Conservation (phyloP, 2,113 vertebrate genomes). For the Channa argus region DNA sequence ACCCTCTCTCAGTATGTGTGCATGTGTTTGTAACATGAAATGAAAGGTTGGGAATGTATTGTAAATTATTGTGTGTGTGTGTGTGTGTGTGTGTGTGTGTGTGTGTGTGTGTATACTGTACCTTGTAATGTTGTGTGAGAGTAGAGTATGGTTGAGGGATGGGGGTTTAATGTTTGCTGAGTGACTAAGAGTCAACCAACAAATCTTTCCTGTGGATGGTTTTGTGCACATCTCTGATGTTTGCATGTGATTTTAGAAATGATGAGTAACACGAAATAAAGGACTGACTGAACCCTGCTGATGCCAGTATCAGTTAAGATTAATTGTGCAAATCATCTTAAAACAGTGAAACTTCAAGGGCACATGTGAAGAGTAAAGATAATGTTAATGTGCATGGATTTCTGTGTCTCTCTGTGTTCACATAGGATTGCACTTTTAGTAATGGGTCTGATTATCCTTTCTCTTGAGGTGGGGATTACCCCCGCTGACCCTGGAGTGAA, state of each 20-base stretch:
- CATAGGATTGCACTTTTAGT: constrained; percentile 26
- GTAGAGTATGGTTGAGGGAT: constrained; percentile 7
- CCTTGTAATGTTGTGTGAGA: constrained; percentile 24
- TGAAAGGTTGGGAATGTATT: background rate
- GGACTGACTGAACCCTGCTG: too few relatives aligned
- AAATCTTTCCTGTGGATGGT: too few relatives aligned
- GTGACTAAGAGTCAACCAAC: too few relatives aligned
- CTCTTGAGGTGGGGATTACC: constrained; percentile 53
- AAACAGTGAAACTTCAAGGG: too few relatives aligned
- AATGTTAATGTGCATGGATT: background rate
- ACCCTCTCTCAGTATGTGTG: constrained; percentile 3
- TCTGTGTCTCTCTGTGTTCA: constrained; percentile 3
- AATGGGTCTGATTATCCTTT: constrained; percentile 54
- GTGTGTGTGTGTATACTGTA: too few relatives aligned
- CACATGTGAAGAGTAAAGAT: background rate
- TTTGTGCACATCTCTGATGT: too few relatives aligned
- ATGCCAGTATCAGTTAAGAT: background rate
- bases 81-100: background rate
- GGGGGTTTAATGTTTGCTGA: background rate
- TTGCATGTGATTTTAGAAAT: too few relatives aligned
- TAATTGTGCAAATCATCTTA: too few relatives aligned
- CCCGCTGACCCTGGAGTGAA: constrained; percentile 52
- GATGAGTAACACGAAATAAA: too few relatives aligned
- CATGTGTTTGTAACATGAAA: constrained; percentile 35
- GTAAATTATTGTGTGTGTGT: background rate